These are phyloP conservation scores for Oryctes rhinoceros DNA, from an alignment of 1,140 invertebrate genomes.

Conservation along the genomic window DNA sequence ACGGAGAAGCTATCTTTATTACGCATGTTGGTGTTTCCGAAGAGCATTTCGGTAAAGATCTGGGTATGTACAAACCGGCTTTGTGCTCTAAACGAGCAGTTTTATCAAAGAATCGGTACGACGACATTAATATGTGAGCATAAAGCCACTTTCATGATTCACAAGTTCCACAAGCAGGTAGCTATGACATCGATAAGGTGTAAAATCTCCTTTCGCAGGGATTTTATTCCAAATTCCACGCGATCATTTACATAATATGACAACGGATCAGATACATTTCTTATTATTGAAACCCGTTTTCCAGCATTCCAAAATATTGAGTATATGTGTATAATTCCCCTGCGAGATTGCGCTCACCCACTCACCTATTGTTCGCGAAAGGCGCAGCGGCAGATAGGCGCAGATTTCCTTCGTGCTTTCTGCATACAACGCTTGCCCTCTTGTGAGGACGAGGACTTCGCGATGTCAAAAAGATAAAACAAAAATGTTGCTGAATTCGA, in stretches of 20 bases:
- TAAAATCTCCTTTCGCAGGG: constrained; percentile 2
- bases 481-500: background rate
- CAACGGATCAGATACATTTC: constrained; percentile 48
- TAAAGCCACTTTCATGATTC: constrained; percentile 3
- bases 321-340: background rate
- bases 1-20: too few relatives aligned
- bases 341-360: constrained; percentile 33
- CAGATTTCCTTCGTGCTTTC: constrained; percentile 3
- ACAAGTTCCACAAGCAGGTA: background rate
- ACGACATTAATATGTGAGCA: background rate
- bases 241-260: constrained; percentile 48
- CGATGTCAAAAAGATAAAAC: background rate
- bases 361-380: constrained; percentile 41
- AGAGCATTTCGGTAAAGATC: too few relatives aligned
- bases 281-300: constrained; percentile 46
- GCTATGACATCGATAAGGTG: constrained; percentile 21
- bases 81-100: background rate
- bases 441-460: background rate
- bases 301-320: constrained; percentile 46
- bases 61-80: too few relatives aligned
- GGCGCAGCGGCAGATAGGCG: background rate
- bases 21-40: too few relatives aligned
- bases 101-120: background rate
- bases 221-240: constrained; percentile 39
- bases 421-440: background rate